Evolutionary conservation across 2,888 invertebrate species (phyloP).

Genomic region (Amitus sp.): DNA sequence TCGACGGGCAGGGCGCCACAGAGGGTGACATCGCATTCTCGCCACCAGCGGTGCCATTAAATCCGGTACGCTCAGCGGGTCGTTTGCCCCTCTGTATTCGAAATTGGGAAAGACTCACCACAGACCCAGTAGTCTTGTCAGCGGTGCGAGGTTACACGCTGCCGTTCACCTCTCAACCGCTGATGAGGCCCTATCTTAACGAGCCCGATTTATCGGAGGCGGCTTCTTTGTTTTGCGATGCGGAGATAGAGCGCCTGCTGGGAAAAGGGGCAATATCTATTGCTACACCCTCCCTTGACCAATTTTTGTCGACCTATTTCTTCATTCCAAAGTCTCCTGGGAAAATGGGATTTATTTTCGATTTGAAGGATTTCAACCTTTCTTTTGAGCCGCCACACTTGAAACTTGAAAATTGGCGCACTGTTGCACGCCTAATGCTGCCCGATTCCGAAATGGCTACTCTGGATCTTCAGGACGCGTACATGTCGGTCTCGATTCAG

Average conservation of each 20-base stretch:
- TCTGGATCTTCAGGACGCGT: slow-evolving; percentile 21
- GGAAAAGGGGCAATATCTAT: slow-evolving; percentile 11
- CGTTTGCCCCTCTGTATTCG: not conserved
- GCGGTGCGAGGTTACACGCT: slow-evolving; percentile 8
- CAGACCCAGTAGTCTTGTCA: slow-evolving; percentile 5
- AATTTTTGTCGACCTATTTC: slow-evolving; percentile 22
- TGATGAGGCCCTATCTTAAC: not conserved
- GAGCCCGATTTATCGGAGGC: not conserved
- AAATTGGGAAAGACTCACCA: slow-evolving; percentile 12
- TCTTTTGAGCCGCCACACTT: slow-evolving; percentile 24
- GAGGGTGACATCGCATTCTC: slow-evolving; percentile 1
- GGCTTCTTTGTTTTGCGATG: slow-evolving; percentile 3
- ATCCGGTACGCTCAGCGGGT: slow-evolving; percentile 7
- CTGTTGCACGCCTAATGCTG: slow-evolving; percentile 17
- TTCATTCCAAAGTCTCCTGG: slow-evolving; percentile 15
- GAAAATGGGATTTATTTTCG: slow-evolving; percentile 16
- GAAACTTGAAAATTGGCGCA: slow-evolving; percentile 23
- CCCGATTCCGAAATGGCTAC: slow-evolving; percentile 14
- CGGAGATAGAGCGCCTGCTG: slow-evolving; percentile 5
- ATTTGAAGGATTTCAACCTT: slow-evolving; percentile 16
- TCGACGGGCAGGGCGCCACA: too few species aligned
- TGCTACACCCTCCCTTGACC: not conserved
- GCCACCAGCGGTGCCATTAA: slow-evolving; percentile 3
- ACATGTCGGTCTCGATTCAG: slow-evolving; percentile 10
- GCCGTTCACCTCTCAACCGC: slow-evolving; percentile 3